Evolutionary conservation across 2,797 vertebrate genomes (phyloP), one percentile per base, ranked within the genome.

Genomic region (Arnoldichthys spilopterus): DNA sequence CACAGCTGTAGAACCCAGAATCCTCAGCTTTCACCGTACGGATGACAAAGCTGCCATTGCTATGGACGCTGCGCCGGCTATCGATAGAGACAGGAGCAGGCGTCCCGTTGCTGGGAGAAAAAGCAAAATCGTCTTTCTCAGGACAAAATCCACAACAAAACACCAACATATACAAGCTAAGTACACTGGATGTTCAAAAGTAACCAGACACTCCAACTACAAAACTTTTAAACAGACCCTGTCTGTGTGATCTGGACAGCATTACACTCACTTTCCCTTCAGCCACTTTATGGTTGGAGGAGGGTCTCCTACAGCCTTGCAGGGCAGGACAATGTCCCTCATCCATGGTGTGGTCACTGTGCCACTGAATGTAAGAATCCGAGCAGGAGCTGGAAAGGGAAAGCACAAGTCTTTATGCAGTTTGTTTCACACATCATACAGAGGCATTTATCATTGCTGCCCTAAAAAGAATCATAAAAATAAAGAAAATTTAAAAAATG

Each of bases 261-360:
- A 63, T n/a, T 8, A 67, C 40, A 87, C 91, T 95, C 94, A 99
- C 98, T 96, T 98, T 92, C 97, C 96, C 89, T 99, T 99, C 89
- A 98, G 96, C 98, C 98, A 99, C 86, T 99, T 99, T 79, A 99
- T 95, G 53, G 96, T 95, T 0, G 97, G 97, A 62, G 95, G 93
- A 2, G 97, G 97, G 75, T 99, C 97, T 61, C 98, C 98, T 1
- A 99, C 97, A 0, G 96, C 97, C 86, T 97, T 98, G 87, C 98
- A 99, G 0, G 97, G 97, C 22, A 99, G 90, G 68, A 96, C 93
- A 1, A 99, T 98, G 86, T 99, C 98, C 82, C 96, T 98, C 98
- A 99, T 99, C 98, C 98, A 99, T 0, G 98, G 98, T 0, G 98
- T 99, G 4, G 97, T 99, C 69, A 99, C 97, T 0, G 97, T 99